Conservation (phyloP, 37 sponge, comb jelly and placozoan genomes). For the Chondrosia reniformis region DNA sequence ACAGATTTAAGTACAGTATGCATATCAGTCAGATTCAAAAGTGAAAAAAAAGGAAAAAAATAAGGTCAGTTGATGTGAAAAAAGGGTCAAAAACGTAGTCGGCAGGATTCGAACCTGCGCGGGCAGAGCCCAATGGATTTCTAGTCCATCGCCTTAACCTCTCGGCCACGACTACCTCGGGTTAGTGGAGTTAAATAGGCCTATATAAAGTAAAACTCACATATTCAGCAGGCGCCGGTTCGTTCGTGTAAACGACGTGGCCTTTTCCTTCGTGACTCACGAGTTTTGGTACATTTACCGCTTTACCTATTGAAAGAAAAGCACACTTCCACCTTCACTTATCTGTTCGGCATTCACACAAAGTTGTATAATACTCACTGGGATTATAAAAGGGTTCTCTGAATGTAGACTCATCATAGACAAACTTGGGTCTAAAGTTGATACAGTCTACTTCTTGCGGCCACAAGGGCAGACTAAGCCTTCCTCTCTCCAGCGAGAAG, state of each 20-base stretch:
- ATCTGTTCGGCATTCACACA: background rate
- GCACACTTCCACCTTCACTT: background rate
- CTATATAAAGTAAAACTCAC: conserved; percentile 24
- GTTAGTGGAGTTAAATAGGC: background rate
- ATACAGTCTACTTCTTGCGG: conserved; percentile 62
- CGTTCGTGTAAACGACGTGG: conserved; percentile 60
- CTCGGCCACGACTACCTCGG: conserved; percentile 24
- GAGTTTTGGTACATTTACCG: background rate
- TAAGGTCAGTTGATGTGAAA: background rate
- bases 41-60: background rate
- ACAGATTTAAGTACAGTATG: background rate
- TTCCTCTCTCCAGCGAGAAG: background rate
- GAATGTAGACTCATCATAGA: conserved; percentile 12
- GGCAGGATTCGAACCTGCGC: conserved; percentile 36
- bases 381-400: conserved; percentile 57
- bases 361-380: too few species aligned
- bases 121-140: conserved; percentile 32
- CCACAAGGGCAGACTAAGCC: conserved; percentile 37
- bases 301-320: background rate
- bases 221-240: conserved; percentile 40
- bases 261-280: too few species aligned
- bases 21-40: background rate
- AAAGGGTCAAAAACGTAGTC: conserved; percentile 18
- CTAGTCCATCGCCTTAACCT: conserved; percentile 30
- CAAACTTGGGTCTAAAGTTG: conserved; percentile 11